Base-by-base conservation (phyloP, 2,888 invertebrate genomes). In the Perizoma flavofasciatum region DNA sequence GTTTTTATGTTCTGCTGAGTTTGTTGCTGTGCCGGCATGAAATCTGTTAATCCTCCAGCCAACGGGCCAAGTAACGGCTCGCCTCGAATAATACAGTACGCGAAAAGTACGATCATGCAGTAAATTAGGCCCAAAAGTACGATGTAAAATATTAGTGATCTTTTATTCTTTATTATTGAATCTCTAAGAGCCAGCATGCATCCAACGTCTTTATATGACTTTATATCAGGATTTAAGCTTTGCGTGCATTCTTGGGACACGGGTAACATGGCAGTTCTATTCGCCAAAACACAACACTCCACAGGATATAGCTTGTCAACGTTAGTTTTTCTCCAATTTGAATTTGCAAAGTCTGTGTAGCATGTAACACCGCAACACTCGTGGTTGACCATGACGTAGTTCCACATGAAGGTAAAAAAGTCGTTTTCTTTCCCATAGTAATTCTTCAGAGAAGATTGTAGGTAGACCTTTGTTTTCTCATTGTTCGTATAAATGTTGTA, bases 371-470 rank as follows among this genome's bases (percentile, higher is more conserved):
- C 92, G 52, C 92, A 92, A 64, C 92, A 92, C 61, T 89, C 75
- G 46, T 86, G 80, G 5, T 82, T 79, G 5, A 85, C 60, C 91
- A 92, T 92, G 3, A 88, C 48, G 52, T 87, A 78, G 40, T 91
- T 72, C 85, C 84, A 88, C 1, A 86, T 11, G 49, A 75, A 72
- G 0, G 88, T 86, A 5, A 89, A 75, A 0, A 91, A 68, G 67
- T 91, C 89, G 8, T 86, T 78, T 0, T 88, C 82, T 51, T 75
- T 82, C 0, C 91, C 91, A 58, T 92, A 92, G 49, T 79, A 73
- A 0, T 61, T 71, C 0, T 68, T 60, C 56, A 92, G 62, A 0
- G 86, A 78, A 0, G 55, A 56, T 43, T 77, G 79, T 43, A 89
- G 69, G 7, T 78, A 81, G 0, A 46, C 63, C 22, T 72, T 65